Percentiles rank a stretch among this genome's conserved stretches.
phyloP scores from a whole-genome alignment of 2,113 vertebrate species.

The Xiphias gladius region DNA sequence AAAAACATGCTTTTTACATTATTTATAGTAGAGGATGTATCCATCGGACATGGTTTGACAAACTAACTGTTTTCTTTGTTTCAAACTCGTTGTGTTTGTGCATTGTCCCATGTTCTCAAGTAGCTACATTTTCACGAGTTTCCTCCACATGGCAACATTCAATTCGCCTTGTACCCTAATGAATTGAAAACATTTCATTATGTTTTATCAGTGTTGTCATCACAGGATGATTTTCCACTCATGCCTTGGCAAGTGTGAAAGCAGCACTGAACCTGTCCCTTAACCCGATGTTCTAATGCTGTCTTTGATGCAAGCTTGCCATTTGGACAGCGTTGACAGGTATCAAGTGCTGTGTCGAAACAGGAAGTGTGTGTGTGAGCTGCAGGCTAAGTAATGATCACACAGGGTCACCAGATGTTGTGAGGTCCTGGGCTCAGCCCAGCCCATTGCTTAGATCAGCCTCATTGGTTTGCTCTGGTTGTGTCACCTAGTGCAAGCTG shows the following conservation, averaged over 20 bases:
- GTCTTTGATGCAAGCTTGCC: constrained; percentile 73
- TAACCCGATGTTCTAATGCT: constrained; percentile 67
- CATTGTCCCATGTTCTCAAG: constrained; percentile 1
- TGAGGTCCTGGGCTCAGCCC: constrained; percentile 75
- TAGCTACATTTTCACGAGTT: not conserved
- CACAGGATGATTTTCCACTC: constrained; percentile 63
- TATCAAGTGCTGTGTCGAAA: constrained; percentile 73
- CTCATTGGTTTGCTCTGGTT: constrained; percentile 84
- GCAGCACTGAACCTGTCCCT: constrained; percentile 53
- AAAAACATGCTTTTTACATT: not conserved
- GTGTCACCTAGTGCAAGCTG: constrained; percentile 84
- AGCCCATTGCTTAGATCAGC: constrained; percentile 83
- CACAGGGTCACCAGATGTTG: constrained; percentile 88
- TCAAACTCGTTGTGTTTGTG: not conserved
- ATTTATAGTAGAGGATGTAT: not conserved
- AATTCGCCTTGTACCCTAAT: constrained; percentile 9
- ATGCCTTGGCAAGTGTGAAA: constrained; percentile 62
- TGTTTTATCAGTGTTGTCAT: constrained; percentile 60
- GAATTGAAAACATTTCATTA: constrained; percentile 51
- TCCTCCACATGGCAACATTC: not conserved
- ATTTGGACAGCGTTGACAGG: constrained; percentile 78
- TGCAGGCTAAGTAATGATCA: constrained; percentile 81
- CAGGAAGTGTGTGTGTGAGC: constrained; percentile 74
- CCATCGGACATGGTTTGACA: constrained; percentile 2
- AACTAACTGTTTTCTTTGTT: not conserved